Conservation (phyloP, 2,797 vertebrate species). For the Decapterus maruadsi region DNA sequence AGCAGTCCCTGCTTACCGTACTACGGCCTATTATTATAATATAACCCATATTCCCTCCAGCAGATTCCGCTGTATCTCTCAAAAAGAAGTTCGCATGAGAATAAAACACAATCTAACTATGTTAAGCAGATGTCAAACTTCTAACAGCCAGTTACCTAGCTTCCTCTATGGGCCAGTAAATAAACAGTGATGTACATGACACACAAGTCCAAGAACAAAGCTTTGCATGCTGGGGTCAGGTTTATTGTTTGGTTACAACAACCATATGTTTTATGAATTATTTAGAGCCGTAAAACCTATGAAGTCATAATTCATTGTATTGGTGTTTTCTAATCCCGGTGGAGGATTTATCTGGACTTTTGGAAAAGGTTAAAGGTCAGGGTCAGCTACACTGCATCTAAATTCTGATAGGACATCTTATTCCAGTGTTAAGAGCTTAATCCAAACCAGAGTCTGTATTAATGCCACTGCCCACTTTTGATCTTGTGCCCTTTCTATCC, state of each 20-base stretch:
- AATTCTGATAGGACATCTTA: too few relatives aligned
- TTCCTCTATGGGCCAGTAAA: not conserved
- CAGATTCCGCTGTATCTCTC: not conserved
- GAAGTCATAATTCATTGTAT: not conserved
- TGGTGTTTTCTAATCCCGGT: too few relatives aligned
- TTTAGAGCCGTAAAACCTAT: not conserved
- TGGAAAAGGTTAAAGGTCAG: too few relatives aligned
- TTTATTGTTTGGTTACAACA: not conserved
- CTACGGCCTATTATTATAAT: conserved; percentile 43
- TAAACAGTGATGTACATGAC: not conserved
- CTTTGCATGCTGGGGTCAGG: too few relatives aligned
- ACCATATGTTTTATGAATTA: not conserved
- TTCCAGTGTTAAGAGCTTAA: too few relatives aligned
- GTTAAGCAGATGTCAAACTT: not conserved
- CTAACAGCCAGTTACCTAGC: not conserved
- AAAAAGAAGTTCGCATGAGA: not conserved
- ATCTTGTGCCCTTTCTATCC: not conserved
- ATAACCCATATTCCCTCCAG: conserved; percentile 47
- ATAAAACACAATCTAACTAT: not conserved
- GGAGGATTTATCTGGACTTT: too few relatives aligned
- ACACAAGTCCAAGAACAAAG: not conserved
- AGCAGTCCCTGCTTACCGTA: conserved; percentile 45
- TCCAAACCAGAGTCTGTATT: too few relatives aligned
- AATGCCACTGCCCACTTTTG: too few relatives aligned
- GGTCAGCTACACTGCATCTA: too few relatives aligned